Base-by-base conservation (phyloP, 2,113 vertebrate genomes). In the Vanacampus margaritifer region DNA sequence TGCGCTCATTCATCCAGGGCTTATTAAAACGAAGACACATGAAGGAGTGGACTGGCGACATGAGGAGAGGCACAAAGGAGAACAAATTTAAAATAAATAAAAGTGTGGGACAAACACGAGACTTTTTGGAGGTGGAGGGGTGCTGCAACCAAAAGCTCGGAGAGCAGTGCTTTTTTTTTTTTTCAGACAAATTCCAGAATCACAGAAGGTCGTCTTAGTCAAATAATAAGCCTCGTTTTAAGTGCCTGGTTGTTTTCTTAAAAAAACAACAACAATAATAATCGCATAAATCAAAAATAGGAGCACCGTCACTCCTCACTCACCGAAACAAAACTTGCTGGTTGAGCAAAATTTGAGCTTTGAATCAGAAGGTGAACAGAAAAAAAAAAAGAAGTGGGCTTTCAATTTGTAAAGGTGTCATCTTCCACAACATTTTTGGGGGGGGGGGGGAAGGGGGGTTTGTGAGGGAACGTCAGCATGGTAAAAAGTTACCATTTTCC, bases 241-340 rank as follows among this genome's bases (percentile, higher is more conserved):
- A 62, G 60, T 62, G 60, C 60, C 60, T 62, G 60, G 60, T 62
- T 61, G 35, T 43, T 62, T 43, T 43, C n/a, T 41, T 16, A 51
- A n/a, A 17, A 50, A 8, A 50, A 48, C 1, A 48, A 48, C 19
- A 46, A 17, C 14, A 39, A 39, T 39, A 39, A 39, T 3, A 23
- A 50, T 23, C 0, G 3, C 32, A 57, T 19, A 17, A 32, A 32
- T n/a, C n/a, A 32, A 2, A 32, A 62, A 62, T 83, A 84, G 73
- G 71, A 85, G 79, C 79, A 76, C 56, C 6, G 26, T 64, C 54
- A 71, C 72, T 78, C 81, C 79, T 71, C 61, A 76, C 65, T 83
- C 72, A 84, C 88, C 84, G 62, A 83, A 92, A 92, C 92, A 93
- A 93, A 95, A 95, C 94, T 95, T 95, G 94, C 93, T 96, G 95